phyloP scores from a whole-genome alignment of 1,140 invertebrate genomes.

The Psilanteris sp. region DNA sequence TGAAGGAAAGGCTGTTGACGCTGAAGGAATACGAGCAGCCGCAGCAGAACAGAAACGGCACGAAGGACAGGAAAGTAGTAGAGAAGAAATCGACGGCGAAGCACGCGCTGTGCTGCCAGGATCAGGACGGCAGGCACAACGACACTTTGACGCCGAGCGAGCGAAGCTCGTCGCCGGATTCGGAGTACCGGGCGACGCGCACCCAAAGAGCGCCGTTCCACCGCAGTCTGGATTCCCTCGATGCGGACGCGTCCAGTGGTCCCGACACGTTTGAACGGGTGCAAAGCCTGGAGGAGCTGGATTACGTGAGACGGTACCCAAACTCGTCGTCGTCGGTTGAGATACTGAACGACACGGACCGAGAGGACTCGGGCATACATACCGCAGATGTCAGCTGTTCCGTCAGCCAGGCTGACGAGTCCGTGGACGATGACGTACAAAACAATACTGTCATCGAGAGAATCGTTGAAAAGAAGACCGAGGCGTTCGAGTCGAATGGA shows the following conservation, averaged over 20 bases:
- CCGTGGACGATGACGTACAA: constrained; percentile 77
- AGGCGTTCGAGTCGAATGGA: constrained; percentile 10
- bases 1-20: constrained; percentile 74
- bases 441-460: constrained; percentile 66
- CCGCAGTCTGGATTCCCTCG: constrained; percentile 84
- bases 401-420: constrained; percentile 86
- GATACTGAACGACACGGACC: constrained; percentile 83
- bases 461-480: constrained; percentile 65
- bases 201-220: constrained; percentile 80
- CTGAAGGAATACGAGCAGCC: constrained; percentile 72
- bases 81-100: constrained; percentile 68
- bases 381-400: constrained; percentile 88
- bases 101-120: constrained; percentile 68
- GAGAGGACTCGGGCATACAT: constrained; percentile 90
- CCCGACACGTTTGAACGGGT: constrained; percentile 83
- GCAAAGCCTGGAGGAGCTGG: constrained; percentile 83
- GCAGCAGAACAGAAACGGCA: constrained; percentile 75
- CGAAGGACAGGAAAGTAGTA: constrained; percentile 75
- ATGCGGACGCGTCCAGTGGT: constrained; percentile 78
- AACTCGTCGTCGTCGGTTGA: constrained; percentile 80
- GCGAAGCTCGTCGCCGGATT: constrained; percentile 76
- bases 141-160: constrained; percentile 71
- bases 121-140: constrained; percentile 60
- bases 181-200: constrained; percentile 70
- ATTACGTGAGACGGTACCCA: constrained; percentile 81